Base-by-base conservation (phyloP, 2,113 vertebrate species). In the Abramis brama region DNA sequence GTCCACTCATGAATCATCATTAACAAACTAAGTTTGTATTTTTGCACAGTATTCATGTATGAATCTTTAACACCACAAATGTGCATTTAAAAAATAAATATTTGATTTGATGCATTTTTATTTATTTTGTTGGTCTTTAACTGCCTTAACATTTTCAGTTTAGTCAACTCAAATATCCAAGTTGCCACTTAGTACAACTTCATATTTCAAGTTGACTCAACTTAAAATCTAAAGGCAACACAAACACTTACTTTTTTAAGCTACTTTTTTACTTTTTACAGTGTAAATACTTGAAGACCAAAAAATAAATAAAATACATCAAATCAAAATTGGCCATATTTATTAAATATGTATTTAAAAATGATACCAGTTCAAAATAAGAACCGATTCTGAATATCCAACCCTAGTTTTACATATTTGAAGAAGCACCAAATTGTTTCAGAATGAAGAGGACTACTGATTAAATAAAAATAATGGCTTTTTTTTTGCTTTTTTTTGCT, bases 401-500 rank as follows among this genome's bases (percentile, higher is more conserved):
- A 6, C 52, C 4, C 9, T 78, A 57, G 75, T 57, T 21, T 36
- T 5, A 9, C 39, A 13, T 60, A 15, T 79, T 79, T 79, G 6
- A 60, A 79, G 23, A 60, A n/a, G 33, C 6, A 62, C 33, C 62
- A 82, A 52, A 30, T 50, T 82, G 39, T 66, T 64, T 60, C 79
- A 64, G n/a, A 64, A 66, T 64, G 64, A 80, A 45, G 8, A 21
- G n/a, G 30, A 43, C 59, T 83, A 81, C 39, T 23, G 79, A 33
- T 83, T 85, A 68, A 86, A 85, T 68, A 86, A 52, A 60, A 71
- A 76, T 39, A 30, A 25, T 11, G n/a, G n/a, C n/a, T 84, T 36
- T 36, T 55, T 55, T 15, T 1, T 17, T 30, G 2, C 2, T 30
- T 30, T 30, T 30, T 30, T 2, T 30, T 55, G 2, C 25, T 47